Conservation (phyloP, 2,888 invertebrate species). For the Meiosimyza decipiens region DNA sequence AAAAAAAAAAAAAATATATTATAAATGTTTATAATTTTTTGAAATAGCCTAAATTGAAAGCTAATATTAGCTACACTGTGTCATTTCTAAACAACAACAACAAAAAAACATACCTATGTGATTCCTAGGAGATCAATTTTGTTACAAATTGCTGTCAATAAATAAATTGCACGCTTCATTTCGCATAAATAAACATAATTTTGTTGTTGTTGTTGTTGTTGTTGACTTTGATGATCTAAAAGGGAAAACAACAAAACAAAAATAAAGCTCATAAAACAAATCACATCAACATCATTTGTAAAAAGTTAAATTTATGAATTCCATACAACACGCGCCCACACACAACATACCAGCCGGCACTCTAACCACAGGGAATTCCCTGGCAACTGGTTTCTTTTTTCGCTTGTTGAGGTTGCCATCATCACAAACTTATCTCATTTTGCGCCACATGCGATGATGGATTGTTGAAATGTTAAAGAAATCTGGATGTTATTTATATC, state of each 20-base stretch:
- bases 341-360: neutral
- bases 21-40: no score
- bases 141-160: slow-evolving; percentile 24
- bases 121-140: slow-evolving; percentile 11
- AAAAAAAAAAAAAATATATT: no score
- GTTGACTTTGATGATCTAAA: no score
- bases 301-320: slow-evolving; percentile 15
- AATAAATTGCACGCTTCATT: slow-evolving; percentile 20
- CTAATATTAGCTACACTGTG: no score
- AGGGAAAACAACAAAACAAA: no score
- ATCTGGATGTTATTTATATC: neutral
- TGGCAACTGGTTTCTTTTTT: neutral
- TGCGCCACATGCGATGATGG: slow-evolving; percentile 21
- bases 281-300: slow-evolving; percentile 24
- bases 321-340: neutral
- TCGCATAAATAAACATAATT: slow-evolving; percentile 22
- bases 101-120: no score
- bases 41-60: no score
- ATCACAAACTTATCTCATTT: slow-evolving; percentile 20
- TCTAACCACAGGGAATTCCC: slow-evolving; percentile 1
- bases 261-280: slow-evolving; percentile 16
- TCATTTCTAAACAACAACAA: no score
- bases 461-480: slow-evolving; percentile 2
- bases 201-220: neutral
- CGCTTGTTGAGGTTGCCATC: neutral